Conservation (phyloP, 2,113 vertebrate genomes). For the Ameiurus melas region DNA sequence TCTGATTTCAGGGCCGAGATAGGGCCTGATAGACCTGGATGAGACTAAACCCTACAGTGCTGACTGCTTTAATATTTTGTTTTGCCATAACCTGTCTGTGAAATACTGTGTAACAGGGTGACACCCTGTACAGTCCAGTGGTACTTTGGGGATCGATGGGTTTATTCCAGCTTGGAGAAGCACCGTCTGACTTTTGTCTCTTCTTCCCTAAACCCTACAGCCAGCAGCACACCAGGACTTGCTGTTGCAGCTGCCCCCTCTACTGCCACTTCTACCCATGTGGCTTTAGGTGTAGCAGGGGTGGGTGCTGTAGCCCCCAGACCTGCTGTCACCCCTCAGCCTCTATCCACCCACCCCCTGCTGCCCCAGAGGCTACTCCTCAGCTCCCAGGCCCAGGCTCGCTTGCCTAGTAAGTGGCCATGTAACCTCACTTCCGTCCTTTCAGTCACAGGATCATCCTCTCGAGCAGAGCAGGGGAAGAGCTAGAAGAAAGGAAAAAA, state of each 20-base stretch:
- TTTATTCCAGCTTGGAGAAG: conserved; percentile 83
- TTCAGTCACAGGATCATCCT: conserved; percentile 64
- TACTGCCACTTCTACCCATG: conserved; percentile 67
- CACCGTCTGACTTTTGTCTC: conserved; percentile 79
- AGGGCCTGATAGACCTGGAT: not conserved
- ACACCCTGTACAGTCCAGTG: not conserved
- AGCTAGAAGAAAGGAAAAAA: not conserved
- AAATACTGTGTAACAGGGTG: not conserved
- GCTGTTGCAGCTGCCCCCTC: conserved; percentile 44
- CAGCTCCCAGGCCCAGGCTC: conserved; percentile 97
- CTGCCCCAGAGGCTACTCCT: conserved; percentile 95
- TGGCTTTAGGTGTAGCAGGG: conserved; percentile 74
- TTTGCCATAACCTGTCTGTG: not conserved
- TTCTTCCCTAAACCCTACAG: conserved; percentile 64
- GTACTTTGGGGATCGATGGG: not conserved
- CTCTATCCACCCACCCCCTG: conserved; percentile 80
- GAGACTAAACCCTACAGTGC: too few species aligned
- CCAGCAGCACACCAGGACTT: conserved; percentile 66
- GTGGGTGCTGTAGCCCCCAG: conserved; percentile 68
- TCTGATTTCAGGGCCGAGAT: not conserved
- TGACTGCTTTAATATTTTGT: not conserved
- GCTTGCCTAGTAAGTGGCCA: conserved; percentile 98
- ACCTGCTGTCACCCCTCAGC: conserved; percentile 76
- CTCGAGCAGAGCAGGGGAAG: conserved; percentile 55
- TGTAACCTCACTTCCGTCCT: conserved; percentile 58